These are phyloP conservation scores for Ahaetulla prasina DNA, from an alignment of 2,113 vertebrate genomes.

Conservation along the genomic window DNA sequence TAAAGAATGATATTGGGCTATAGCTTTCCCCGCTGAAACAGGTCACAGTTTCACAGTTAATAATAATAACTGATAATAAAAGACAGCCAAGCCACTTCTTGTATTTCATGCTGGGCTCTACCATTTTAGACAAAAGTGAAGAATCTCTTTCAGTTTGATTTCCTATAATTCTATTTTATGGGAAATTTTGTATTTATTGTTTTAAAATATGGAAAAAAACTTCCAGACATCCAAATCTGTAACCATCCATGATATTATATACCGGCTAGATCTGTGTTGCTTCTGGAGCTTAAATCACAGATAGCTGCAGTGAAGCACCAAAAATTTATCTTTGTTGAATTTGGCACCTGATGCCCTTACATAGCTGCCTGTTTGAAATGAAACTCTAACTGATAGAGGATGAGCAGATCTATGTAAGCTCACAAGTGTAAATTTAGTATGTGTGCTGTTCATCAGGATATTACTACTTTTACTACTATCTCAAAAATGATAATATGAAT, in stretches of 20 bases:
- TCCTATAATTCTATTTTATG: not conserved
- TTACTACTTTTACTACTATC: not conserved
- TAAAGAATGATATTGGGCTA: not conserved
- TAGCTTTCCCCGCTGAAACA: not conserved
- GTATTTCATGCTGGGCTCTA: not conserved
- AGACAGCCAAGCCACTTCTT: not conserved
- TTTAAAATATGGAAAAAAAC: not conserved
- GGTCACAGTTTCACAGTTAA: not conserved
- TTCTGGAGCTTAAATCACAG: not conserved
- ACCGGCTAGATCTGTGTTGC: not conserved
- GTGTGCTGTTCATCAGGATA: not conserved
- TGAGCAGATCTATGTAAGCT: not conserved
- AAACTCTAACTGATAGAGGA: not conserved
- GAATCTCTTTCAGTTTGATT: not conserved
- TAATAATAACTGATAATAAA: not conserved
- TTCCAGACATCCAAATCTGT: not conserved
- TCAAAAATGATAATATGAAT: slow-evolving; percentile 38
- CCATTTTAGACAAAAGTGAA: not conserved
- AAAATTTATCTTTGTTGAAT: not conserved
- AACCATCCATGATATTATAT: not conserved
- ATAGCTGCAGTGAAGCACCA: not conserved
- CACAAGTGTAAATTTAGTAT: not conserved
- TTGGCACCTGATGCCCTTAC: not conserved
- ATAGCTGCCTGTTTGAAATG: not conserved
- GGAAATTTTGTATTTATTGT: not conserved